Evolutionary conservation across 2,113 vertebrate genomes (phyloP).

Genomic region (Alligator sinensis): DNA sequence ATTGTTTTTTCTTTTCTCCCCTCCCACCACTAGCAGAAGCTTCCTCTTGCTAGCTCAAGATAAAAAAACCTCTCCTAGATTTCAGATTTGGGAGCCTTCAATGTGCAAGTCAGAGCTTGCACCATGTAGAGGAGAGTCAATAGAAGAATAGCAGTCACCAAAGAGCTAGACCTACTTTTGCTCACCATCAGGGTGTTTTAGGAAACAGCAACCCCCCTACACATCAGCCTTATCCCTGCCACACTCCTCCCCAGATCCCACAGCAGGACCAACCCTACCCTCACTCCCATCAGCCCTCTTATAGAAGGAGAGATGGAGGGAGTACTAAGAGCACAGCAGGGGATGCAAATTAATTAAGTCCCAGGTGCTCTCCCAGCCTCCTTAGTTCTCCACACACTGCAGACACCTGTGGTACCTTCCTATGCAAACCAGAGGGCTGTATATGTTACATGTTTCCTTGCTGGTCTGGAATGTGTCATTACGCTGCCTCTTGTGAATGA

Average conservation of each 20-base stretch:
- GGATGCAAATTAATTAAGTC: neutral
- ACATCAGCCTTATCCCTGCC: neutral
- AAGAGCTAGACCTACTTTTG: neutral
- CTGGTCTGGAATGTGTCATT: neutral
- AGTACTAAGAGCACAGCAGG: neutral
- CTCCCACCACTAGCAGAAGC: neutral
- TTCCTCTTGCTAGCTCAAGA: neutral
- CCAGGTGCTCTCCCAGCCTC: rapidly evolving
- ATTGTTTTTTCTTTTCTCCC: neutral
- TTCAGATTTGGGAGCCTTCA: neutral
- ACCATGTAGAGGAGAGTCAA: neutral
- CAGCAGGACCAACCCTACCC: neutral
- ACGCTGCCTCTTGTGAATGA: neutral
- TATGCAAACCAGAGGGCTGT: neutral
- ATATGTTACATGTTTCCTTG: neutral
- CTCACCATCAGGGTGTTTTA: neutral
- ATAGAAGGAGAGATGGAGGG: no score
- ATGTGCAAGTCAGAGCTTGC: rapidly evolving
- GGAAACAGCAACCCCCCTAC: neutral
- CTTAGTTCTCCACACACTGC: neutral
- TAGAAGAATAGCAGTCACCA: neutral
- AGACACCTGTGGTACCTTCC: neutral
- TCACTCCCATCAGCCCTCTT: neutral
- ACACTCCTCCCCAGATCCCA: neutral
- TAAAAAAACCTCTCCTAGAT: neutral